These are phyloP conservation scores for Myoxocephalus aenaeus DNA, from an alignment of 2,797 vertebrate genomes.

Conservation along the genomic window DNA sequence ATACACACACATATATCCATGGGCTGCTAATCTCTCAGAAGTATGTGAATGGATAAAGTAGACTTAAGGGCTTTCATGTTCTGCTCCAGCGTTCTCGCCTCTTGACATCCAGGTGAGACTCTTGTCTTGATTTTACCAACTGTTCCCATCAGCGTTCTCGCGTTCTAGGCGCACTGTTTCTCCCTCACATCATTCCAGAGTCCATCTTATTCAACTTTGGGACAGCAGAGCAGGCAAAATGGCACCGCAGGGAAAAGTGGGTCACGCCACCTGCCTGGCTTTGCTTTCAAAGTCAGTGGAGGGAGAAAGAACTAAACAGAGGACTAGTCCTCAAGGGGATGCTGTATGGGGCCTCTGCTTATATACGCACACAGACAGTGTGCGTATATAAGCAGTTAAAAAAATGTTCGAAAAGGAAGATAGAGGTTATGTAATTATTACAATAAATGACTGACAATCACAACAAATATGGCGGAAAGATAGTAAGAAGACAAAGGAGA, in stretches of 20 bases:
- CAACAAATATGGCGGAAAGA: neutral
- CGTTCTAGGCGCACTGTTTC: neutral
- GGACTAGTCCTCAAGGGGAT: constrained; percentile 50
- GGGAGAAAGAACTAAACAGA: constrained; percentile 62
- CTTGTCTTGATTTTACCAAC: constrained; percentile 42
- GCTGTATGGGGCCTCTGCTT: constrained; percentile 57
- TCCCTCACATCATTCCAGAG: constrained; percentile 33
- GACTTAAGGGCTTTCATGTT: constrained; percentile 74
- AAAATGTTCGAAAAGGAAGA: neutral
- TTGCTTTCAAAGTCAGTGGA: constrained; percentile 71
- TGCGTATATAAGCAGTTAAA: no score
- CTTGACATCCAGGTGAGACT: constrained; percentile 68
- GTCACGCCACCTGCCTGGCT: constrained; percentile 65
- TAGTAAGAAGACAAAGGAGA: neutral
- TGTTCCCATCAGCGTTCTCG: constrained; percentile 23
- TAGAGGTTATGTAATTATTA: neutral
- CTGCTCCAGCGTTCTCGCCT: constrained; percentile 55
- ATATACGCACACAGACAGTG: constrained; percentile 22
- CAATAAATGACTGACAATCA: neutral
- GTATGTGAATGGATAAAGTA: constrained; percentile 74
- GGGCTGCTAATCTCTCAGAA: constrained; percentile 67
- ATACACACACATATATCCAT: constrained; percentile 46
- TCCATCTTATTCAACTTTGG: constrained; percentile 66
- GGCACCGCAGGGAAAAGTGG: constrained; percentile 72
- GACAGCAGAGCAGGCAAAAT: constrained; percentile 65